Evolutionary conservation across 2,797 vertebrate genomes (phyloP), one percentile per base, ranked within the genome.

Genomic region (Chelidonichthys spinosus): DNA sequence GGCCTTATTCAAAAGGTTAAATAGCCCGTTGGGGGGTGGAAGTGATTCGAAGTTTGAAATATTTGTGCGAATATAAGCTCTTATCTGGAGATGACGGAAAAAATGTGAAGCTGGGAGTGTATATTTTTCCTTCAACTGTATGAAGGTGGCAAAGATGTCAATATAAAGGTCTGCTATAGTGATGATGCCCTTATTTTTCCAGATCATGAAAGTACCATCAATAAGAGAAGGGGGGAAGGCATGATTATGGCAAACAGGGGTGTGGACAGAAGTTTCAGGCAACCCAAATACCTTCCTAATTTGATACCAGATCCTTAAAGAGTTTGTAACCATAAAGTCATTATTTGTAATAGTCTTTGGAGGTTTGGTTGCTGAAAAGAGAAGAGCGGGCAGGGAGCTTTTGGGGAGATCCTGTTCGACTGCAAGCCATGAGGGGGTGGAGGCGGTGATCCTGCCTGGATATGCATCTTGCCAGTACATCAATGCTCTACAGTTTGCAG

Each of bases 391-490:
- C 2, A 69, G 32, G 36, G 33, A 58, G 54, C 33, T 58, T 4
- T 44, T 18, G 2, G 40, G 14, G 9, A 68, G 11, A 11, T 36
- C 18, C 3, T 55, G 15, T 10, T 43, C 7, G 0, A 56, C 18
- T 25, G 52, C 52, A 18, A 56, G 53, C 39, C 40, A 68, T 40
- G 56, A 42, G 2, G n/a, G 39, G 37, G 56, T 59, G 40, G 65
- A 13, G 25, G 14, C 37, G 6, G 39, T 25, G 32, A 44, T 6
- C 9, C n/a, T 55, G 5, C 37, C 40, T 33, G 40, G 40, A 14
- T 33, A 17, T 40, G 0, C 25, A 25, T 39, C 7, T 44, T 44
- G 9, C 40, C 40, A 56, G 5, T 44, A 68, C 53, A 46, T 56
- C 4, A 61, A 15, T 32, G 53, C 32, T 46, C 17, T n/a, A 2